Conservation (phyloP, 2,797 vertebrate species). For the Myotis myotis region DNA sequence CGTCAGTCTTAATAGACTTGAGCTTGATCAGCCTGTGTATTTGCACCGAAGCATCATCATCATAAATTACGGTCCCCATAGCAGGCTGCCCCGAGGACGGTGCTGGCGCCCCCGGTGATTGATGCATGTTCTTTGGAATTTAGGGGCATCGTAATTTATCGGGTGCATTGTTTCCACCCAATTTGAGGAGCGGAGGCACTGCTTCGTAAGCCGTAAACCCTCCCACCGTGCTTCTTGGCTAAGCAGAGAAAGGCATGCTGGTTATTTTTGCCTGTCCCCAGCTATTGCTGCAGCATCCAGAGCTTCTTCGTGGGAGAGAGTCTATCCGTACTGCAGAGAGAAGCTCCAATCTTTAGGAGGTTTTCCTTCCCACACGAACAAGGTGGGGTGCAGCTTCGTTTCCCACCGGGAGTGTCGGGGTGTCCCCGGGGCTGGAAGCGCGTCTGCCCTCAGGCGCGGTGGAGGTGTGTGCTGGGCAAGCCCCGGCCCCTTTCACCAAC, state of each 20-base stretch:
- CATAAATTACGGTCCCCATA: conserved; percentile 88
- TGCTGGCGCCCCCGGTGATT: conserved; percentile 80
- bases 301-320: conserved; percentile 81
- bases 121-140: conserved; percentile 86
- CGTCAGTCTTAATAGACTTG: conserved; percentile 85
- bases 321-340: conserved; percentile 82
- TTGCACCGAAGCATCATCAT: conserved; percentile 84
- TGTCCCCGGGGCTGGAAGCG: neutral
- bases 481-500: neutral
- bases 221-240: conserved; percentile 92
- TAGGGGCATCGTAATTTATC: conserved; percentile 87
- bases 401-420: neutral
- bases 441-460: neutral
- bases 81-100: conserved; percentile 81
- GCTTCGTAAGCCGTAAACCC: conserved; percentile 88
- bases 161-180: conserved; percentile 83
- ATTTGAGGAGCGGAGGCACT: conserved; percentile 85
- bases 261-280: conserved; percentile 72
- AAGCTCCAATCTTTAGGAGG: conserved; percentile 77
- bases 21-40: conserved; percentile 84
- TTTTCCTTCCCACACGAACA: neutral
- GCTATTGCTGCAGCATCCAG: conserved; percentile 76
- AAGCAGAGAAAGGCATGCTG: conserved; percentile 85
- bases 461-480: neutral
- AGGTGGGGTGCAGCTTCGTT: neutral